Evolutionary conservation across 2,888 invertebrate species (phyloP).

Genomic region (Polylopha cassiicola): DNA sequence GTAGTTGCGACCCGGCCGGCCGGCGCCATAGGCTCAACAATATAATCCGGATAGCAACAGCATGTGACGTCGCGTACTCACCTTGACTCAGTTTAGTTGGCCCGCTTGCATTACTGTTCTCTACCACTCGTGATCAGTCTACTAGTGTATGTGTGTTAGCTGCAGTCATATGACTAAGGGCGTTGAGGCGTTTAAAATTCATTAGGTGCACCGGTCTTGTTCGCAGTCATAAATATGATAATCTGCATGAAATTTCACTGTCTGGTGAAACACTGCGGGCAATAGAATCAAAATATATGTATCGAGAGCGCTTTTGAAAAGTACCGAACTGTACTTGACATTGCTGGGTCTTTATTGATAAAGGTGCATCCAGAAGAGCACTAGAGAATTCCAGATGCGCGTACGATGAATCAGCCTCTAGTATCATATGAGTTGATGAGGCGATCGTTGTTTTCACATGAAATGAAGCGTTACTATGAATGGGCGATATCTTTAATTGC

Average conservation of each 20-base stretch:
- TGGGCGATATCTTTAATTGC: conserved; percentile 59
- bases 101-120: conserved; percentile 50
- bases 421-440: conserved; percentile 9
- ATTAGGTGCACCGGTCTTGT: conserved; percentile 8
- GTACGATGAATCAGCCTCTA: conserved; percentile 17
- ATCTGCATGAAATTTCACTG: background rate
- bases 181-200: conserved; percentile 5
- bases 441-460: conserved; percentile 19
- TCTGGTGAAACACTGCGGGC: conserved; percentile 1
- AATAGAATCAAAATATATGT: background rate
- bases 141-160: conserved; percentile 28
- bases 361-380: conserved; percentile 4
- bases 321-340: background rate
- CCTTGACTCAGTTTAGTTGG: conserved; percentile 72
- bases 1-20: conserved; percentile 16
- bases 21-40: conserved; percentile 22
- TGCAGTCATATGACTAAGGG: conserved; percentile 15
- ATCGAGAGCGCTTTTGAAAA: background rate
- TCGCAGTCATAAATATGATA: background rate
- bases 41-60: conserved; percentile 68
- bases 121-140: conserved; percentile 51
- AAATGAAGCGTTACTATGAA: conserved; percentile 39
- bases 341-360: background rate
- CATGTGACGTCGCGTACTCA: conserved; percentile 57
- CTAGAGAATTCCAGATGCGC: conserved; percentile 13